phyloP scores from a whole-genome alignment of 2,888 invertebrate species.

The Opisthograptis luteolata region DNA sequence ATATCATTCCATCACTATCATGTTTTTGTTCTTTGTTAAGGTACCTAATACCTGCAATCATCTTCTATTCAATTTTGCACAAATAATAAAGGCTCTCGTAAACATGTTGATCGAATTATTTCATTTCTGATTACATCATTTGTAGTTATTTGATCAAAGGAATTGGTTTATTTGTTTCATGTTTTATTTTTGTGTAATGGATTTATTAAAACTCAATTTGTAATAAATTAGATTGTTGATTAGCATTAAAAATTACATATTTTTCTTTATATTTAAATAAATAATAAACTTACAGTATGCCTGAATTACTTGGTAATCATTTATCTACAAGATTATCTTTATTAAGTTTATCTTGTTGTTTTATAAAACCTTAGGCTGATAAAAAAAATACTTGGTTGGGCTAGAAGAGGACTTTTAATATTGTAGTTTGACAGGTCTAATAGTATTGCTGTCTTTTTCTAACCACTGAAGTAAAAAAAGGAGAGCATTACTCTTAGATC shows the following conservation, averaged over 20 bases:
- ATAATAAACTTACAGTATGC: too few relatives aligned
- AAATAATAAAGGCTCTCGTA: neutral
- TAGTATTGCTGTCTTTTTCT: too few relatives aligned
- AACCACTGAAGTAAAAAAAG: too few relatives aligned
- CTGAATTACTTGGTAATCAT: constrained; percentile 27
- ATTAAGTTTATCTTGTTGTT: constrained; percentile 23
- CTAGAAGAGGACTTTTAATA: too few relatives aligned
- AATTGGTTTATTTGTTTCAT: constrained; percentile 9
- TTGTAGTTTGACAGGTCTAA: too few relatives aligned
- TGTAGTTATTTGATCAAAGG: constrained; percentile 7
- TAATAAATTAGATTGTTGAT: constrained; percentile 20
- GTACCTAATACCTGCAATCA: too few relatives aligned
- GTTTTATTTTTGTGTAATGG: constrained; percentile 15
- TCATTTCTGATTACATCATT: constrained; percentile 17
- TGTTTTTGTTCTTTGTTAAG: too few relatives aligned
- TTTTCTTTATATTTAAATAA: constrained; percentile 22
- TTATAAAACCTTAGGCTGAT: too few relatives aligned
- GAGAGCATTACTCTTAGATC: too few relatives aligned
- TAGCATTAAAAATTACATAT: constrained; percentile 33
- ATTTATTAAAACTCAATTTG: constrained; percentile 35
- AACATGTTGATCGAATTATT: constrained; percentile 8
- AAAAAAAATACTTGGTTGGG: too few relatives aligned
- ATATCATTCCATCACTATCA: too few relatives aligned
- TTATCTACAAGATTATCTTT: constrained; percentile 22
- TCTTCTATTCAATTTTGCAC: too few relatives aligned